A percentile compares a stretch with the other conserved stretches of the same genome.
These are phyloP conservation scores for Cervus canadensis DNA, from an alignment of 2,113 vertebrate species.

Conservation along the genomic window DNA sequence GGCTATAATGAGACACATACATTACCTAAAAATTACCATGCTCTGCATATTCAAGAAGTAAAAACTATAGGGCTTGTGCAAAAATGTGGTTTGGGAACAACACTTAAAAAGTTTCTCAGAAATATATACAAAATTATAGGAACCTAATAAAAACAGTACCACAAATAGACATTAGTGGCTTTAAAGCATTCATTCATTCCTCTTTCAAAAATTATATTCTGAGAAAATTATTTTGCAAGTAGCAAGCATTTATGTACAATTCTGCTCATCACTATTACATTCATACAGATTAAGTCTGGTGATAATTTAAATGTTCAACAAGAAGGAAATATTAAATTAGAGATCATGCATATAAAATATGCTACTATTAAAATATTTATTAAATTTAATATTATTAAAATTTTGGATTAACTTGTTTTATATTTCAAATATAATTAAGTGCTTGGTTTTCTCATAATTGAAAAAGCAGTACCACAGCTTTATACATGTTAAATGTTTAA, in stretches of 20 bases:
- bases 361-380: not conserved
- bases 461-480: not conserved
- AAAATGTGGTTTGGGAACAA: not conserved
- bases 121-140: not conserved
- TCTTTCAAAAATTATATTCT: not conserved
- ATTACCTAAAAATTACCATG: not conserved
- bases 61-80: not conserved
- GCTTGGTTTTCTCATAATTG: not conserved
- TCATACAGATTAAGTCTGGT: not conserved
- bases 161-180: not conserved
- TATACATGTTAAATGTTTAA: not conserved
- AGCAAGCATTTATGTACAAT: not conserved
- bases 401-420: not conserved
- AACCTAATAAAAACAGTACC: not conserved
- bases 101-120: not conserved
- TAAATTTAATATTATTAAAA: not conserved
- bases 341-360: not conserved
- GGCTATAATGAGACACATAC: not conserved
- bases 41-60: not conserved
- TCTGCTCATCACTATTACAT: not conserved
- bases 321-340: not conserved
- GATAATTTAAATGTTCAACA: not conserved
- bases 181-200: not conserved
- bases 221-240: not conserved
- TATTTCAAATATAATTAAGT: conserved; percentile 3